Base-by-base conservation (phyloP, 1,140 invertebrate genomes). In the Arion vulgaris region DNA sequence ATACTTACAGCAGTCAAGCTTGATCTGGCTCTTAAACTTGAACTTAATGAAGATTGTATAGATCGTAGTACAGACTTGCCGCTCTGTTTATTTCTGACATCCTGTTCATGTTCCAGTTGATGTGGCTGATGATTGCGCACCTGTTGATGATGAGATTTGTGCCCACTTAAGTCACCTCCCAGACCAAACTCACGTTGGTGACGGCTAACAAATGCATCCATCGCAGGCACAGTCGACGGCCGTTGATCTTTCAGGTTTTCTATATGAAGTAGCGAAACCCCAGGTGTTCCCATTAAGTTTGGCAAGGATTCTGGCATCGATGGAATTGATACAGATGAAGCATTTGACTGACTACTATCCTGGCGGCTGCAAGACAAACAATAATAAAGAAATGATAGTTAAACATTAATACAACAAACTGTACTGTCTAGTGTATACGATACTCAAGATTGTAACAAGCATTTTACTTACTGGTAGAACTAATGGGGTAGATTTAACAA, bases 271-370 rank as follows among this genome's bases (percentile, higher is more conserved):
- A 81, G 45, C 13, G 80, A 81, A 0, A 71, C 15, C 2, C 71
- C 51, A 15, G 68, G 71, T 19, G 69, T 49, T 7, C 69, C 69
- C 23, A 81, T 81, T 32, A 86, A 41, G n/a, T 86, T 78, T 19
- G 85, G 83, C 13, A 86, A 68, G 38, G 74, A 51, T 32, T 86
- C 85, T 36, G 85, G 83, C 76, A 84, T 80, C 0, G 85, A 68
- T 1, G 83, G 83, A 34, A 85, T 80, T 2, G 85, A 85, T n/a
- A 83, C 73, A 23, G 85, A 86, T 13, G 85, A 86, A n/a, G 80
- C 80, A 41, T 83, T 85, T 23, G 85, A 84, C 39, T 84, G 83
- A 66, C 77, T 86, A 68, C 83, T 86, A 62, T 84, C 85, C 71
- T 82, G 83, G 17, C 81, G 76, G 49, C 83, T 84, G 71, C 71